Percentiles rank a stretch among this genome's conserved stretches.
phyloP scores from a whole-genome alignment of 1,140 invertebrate species.

The Littorina saxatilis region DNA sequence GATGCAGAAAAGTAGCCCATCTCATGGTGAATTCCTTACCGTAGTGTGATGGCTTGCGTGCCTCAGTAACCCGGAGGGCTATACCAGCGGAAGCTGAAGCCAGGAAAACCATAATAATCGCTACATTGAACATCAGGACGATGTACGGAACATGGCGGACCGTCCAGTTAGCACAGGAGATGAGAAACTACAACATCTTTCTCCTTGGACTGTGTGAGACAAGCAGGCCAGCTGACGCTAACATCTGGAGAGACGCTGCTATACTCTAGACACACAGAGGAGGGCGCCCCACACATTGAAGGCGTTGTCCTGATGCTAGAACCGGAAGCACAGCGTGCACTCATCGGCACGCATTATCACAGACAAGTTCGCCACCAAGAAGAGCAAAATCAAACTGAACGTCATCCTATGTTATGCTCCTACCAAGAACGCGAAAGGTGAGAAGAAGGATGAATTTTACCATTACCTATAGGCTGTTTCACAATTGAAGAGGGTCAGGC shows the following conservation, averaged over 20 bases:
- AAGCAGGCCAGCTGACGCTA: no score
- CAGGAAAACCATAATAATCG: not conserved
- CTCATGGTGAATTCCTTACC: no score
- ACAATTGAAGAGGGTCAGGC: not conserved
- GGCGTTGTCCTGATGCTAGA: no score
- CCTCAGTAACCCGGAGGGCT: no score
- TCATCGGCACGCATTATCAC: not conserved
- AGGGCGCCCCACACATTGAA: no score
- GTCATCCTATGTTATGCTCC: not conserved
- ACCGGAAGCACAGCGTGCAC: not conserved
- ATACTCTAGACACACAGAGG: not conserved
- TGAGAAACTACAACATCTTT: no score
- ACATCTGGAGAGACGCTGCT: not conserved
- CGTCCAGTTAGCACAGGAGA: no score
- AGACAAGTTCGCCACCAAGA: not conserved
- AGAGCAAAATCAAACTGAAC: no score
- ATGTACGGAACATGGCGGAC: no score
- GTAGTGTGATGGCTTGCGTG: no score
- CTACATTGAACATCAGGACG: not conserved
- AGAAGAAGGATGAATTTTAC: not conserved
- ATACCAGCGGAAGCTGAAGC: not conserved
- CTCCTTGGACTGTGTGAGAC: no score
- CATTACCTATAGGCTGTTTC: not conserved
- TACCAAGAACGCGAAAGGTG: not conserved
- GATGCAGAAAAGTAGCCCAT: no score